Percentiles rank a stretch among this genome's conserved stretches.
Evolutionary conservation across 2,888 invertebrate genomes (phyloP).

Genomic region (Idaea aversata): DNA sequence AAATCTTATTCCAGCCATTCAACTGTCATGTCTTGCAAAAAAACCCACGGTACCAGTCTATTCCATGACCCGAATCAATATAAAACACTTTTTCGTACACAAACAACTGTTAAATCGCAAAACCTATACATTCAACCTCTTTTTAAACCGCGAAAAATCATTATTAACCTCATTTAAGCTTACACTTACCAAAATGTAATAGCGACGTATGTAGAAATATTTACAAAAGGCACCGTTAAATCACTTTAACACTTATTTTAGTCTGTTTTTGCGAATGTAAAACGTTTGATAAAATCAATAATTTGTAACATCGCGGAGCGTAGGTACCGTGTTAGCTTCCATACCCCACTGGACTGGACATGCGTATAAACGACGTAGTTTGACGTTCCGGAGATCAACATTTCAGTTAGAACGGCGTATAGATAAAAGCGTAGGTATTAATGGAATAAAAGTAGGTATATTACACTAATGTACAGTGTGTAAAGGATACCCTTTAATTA

Average conservation of each 20-base stretch:
- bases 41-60: background rate
- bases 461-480: background rate
- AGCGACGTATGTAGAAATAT: background rate
- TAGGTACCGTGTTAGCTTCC: background rate
- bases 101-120: slow-evolving; percentile 35
- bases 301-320: slow-evolving; percentile 15
- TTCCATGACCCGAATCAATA: slow-evolving; percentile 28
- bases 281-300: slow-evolving; percentile 69
- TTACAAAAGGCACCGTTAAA: slow-evolving; percentile 10
- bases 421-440: background rate
- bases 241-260: slow-evolving; percentile 16
- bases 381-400: background rate
- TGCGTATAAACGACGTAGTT: slow-evolving; percentile 49
- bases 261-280: slow-evolving; percentile 50
- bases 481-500: too few species aligned
- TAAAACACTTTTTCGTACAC: slow-evolving; percentile 60
- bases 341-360: slow-evolving; percentile 34
- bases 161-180: slow-evolving; percentile 12
- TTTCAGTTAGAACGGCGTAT: background rate
- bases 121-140: slow-evolving; percentile 53
- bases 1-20: background rate
- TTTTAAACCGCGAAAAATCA: slow-evolving; percentile 43
- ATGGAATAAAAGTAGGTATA: background rate
- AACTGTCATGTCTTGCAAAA: background rate
- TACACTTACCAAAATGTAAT: background rate